Base-by-base conservation (phyloP, 2,888 invertebrate genomes). In the Brachyopa scutellaris region DNA sequence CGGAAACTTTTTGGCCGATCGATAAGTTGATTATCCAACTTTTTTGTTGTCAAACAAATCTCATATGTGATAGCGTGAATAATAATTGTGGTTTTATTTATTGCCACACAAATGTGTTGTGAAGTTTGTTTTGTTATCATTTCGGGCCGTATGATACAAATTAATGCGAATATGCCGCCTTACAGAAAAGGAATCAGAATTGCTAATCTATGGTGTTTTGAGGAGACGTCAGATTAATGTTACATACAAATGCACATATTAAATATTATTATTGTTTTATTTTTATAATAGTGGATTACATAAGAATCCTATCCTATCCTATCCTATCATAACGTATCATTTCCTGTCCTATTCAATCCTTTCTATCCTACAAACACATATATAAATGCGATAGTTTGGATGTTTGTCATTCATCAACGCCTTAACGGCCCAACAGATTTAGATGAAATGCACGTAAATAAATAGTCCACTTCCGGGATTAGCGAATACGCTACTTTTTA, bases 11-110 rank as follows among this genome's bases (percentile, higher is more conserved):
- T 23, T 40, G 49, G 29, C 38, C 45, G 61, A 61, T 77, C 76
- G 69, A 77, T 77, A 69, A 69, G 67, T 69, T 77, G 76, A 77
- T 69, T 69, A 77, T 69, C 61, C 69, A 77, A 77, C 53, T 77
- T 69, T 62, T 69, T 62, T 61, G 45, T 78, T 21, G 72, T 66
- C 31, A 11, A 51, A 64, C 36, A 59, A 51, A 66, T 61, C 51
- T 57, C 53, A 59, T 21, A 69, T 61, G 61, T 61, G 51, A 61
- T 61, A 64, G 64, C 36, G 57, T 36, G 51, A 38, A 62, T 80
- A 74, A 49, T 38, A 70, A 64, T 62, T 51, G 36, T 23, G 49
- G 64, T 47, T 66, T 74, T 74, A 74, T 74, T 74, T 74, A 66
- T 66, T 66, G 73, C 31, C 66, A 40, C 47, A 42, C 53, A 38